Percentiles rank a stretch among this genome's conserved stretches.
Conservation (phyloP, 2,888 invertebrate species). For the Amiota mariae region DNA sequence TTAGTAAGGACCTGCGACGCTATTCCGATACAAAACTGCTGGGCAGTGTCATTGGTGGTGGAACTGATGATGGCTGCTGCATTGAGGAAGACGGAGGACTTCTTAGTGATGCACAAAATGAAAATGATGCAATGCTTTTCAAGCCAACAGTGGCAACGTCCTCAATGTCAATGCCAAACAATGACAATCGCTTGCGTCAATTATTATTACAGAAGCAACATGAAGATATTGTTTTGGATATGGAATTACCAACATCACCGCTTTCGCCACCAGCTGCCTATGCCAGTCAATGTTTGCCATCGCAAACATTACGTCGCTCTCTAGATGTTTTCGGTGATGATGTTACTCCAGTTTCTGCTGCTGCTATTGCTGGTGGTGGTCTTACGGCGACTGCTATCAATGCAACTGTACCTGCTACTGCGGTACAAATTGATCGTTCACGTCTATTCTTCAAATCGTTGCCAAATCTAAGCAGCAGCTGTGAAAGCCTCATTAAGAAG, state of each 20-base stretch:
- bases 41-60: conserved; percentile 45
- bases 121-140: conserved; percentile 59
- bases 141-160: conserved; percentile 42
- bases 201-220: conserved; percentile 27
- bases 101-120: conserved; percentile 47
- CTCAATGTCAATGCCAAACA: conserved; percentile 39
- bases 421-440: conserved; percentile 56
- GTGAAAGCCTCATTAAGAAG: conserved; percentile 77
- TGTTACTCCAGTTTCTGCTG: not conserved
- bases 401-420: conserved; percentile 33
- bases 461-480: conserved; percentile 83
- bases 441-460: conserved; percentile 77
- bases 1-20: conserved; percentile 69
- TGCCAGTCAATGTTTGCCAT: conserved; percentile 47
- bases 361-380: not conserved
- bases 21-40: conserved; percentile 73
- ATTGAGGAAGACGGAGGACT: not conserved
- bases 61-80: conserved; percentile 40
- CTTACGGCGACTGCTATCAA: conserved; percentile 6
- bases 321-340: conserved; percentile 62
- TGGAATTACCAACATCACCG: conserved; percentile 66
- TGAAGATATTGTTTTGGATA: conserved; percentile 64
- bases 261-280: conserved; percentile 60
- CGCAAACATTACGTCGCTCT: conserved; percentile 61
- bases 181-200: not conserved